Conservation (phyloP, 2,888 invertebrate species). For the Caenorhabditis wallacei region DNA sequence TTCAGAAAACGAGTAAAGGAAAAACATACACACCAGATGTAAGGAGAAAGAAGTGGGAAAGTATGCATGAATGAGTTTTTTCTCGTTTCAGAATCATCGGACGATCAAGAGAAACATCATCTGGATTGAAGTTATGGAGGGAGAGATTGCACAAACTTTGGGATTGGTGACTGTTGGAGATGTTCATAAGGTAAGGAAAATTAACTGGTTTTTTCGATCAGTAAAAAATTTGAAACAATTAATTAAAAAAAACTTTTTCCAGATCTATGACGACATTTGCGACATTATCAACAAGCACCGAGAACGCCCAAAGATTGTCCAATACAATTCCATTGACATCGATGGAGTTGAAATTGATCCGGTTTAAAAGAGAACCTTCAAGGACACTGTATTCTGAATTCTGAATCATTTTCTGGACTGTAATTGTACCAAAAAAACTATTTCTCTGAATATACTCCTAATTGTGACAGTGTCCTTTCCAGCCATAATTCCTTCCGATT, state of each 20-base stretch:
- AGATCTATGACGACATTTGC: slow-evolving; percentile 77
- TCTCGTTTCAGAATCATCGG: slow-evolving; percentile 45
- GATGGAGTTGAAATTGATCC: slow-evolving; percentile 82
- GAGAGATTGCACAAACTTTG: slow-evolving; percentile 63
- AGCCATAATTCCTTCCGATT: slow-evolving; percentile 29
- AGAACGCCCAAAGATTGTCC: slow-evolving; percentile 81
- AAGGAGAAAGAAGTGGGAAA: slow-evolving; percentile 2
- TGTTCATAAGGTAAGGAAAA: slow-evolving; percentile 61
- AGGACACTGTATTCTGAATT: not conserved
- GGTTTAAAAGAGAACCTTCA: slow-evolving; percentile 18
- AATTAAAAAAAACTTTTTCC: slow-evolving; percentile 33
- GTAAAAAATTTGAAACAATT: too few species aligned
- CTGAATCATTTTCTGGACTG: not conserved
- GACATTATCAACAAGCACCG: slow-evolving; percentile 81
- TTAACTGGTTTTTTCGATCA: too few species aligned
- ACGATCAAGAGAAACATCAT: slow-evolving; percentile 68
- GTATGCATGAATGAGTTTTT: slow-evolving; percentile 17
- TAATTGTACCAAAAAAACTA: too few species aligned
- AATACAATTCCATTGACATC: slow-evolving; percentile 82
- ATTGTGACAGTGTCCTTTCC: not conserved
- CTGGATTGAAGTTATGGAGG: slow-evolving; percentile 68
- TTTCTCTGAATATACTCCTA: not conserved
- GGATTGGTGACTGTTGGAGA: slow-evolving; percentile 68
- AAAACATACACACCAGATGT: slow-evolving; percentile 69
- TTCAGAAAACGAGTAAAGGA: slow-evolving; percentile 68